These are phyloP conservation scores for Daboia siamensis DNA, from an alignment of 2,113 vertebrate genomes.

Conservation along the genomic window DNA sequence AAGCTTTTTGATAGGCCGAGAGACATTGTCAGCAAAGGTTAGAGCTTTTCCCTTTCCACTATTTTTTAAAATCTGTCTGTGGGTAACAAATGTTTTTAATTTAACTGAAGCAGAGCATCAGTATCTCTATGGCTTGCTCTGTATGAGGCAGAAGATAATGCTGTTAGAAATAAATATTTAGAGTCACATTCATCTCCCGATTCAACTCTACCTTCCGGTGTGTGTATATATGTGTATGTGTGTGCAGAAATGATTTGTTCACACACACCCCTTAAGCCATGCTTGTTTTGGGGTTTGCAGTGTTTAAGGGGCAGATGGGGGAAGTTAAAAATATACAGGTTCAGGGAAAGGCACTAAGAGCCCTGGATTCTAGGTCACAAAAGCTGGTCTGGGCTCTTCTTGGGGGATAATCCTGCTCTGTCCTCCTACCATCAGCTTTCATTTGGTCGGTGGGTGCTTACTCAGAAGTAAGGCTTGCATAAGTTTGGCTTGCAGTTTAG, in stretches of 20 bases:
- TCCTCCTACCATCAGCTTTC: not conserved
- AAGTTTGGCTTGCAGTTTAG: not conserved
- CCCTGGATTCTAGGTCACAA: not conserved
- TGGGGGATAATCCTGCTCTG: not conserved
- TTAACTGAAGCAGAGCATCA: conserved; percentile 32
- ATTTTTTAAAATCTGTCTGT: conserved; percentile 33
- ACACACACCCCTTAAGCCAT: not conserved
- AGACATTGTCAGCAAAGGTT: not conserved
- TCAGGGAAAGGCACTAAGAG: not conserved
- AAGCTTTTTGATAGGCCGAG: conserved; percentile 16
- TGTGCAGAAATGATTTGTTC: not conserved
- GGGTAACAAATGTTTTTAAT: conserved; percentile 57
- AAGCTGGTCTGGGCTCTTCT: too few species aligned
- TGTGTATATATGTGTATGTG: not conserved
- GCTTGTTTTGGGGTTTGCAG: not conserved
- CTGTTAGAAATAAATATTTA: conserved; percentile 23
- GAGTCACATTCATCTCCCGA: not conserved
- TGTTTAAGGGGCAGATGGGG: not conserved
- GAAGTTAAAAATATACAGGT: not conserved
- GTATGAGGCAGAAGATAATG: not conserved
- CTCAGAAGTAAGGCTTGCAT: not conserved
- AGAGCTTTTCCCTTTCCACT: conserved; percentile 14
- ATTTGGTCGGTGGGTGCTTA: not conserved
- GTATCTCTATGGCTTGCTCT: conserved; percentile 17
- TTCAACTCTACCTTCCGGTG: not conserved